A percentile compares a stretch with the other conserved stretches of the same genome.
These are phyloP conservation scores for Penaeus japonicus DNA, from an alignment of 1,140 invertebrate genomes.

Conservation along the genomic window DNA sequence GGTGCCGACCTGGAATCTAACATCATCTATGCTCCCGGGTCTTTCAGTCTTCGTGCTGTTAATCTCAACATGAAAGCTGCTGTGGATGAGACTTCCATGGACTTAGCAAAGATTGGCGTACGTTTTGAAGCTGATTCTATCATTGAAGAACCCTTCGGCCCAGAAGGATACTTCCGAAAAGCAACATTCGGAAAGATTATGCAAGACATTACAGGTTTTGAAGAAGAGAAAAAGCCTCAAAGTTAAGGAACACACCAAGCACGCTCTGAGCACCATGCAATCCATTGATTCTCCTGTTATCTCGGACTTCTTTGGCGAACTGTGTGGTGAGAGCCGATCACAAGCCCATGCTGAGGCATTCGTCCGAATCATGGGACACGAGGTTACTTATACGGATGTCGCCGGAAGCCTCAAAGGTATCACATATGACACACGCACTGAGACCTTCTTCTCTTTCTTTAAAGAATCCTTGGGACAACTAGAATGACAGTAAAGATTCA, in stretches of 20 bases:
- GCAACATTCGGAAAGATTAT: slow-evolving; percentile 10
- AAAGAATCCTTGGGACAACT: not conserved
- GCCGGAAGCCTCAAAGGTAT: not conserved
- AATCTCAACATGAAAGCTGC: slow-evolving; percentile 6
- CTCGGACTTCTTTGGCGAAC: not conserved
- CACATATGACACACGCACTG: not conserved
- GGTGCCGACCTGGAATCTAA: slow-evolving; percentile 41
- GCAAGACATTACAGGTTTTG: not conserved
- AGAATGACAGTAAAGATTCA: too few relatives aligned
- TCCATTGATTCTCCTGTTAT: not conserved
- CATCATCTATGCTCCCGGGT: slow-evolving; percentile 39
- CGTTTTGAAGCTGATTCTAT: slow-evolving; percentile 31
- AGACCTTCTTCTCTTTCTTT: not conserved
- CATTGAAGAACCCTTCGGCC: slow-evolving; percentile 23
- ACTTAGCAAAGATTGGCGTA: slow-evolving; percentile 26
- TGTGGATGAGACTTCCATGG: slow-evolving; percentile 7
- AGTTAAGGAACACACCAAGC: not conserved
- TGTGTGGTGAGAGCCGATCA: not conserved
- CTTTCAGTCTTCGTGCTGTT: slow-evolving; percentile 28
- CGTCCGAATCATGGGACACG: slow-evolving; percentile 39
- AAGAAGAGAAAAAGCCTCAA: not conserved
- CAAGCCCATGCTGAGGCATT: slow-evolving; percentile 18
- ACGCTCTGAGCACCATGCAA: not conserved
- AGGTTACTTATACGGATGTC: slow-evolving; percentile 10
- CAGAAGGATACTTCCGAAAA: slow-evolving; percentile 19